Conservation (phyloP, 2,797 vertebrate genomes). For the Sylvia borin region DNA sequence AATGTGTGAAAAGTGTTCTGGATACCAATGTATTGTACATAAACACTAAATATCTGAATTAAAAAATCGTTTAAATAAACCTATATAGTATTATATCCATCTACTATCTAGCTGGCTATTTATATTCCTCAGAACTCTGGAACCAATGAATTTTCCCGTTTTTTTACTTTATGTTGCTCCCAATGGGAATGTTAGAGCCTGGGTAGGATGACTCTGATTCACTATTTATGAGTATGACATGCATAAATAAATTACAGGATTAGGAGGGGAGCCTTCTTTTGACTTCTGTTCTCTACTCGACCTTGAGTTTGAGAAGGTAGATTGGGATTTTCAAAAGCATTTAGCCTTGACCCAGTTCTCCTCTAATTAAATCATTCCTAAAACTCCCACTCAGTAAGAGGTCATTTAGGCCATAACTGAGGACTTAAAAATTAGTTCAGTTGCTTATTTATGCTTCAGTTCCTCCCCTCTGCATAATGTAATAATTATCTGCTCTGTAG, state of each 20-base stretch:
- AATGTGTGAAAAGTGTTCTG: neutral
- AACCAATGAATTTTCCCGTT: neutral
- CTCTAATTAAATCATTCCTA: slow-evolving; percentile 47
- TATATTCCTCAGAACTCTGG: neutral
- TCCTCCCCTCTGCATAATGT: slow-evolving; percentile 20
- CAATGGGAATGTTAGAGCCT: neutral
- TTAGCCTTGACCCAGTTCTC: slow-evolving; percentile 51
- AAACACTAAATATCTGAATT: neutral
- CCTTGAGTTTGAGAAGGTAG: slow-evolving; percentile 4
- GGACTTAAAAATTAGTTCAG: slow-evolving; percentile 43
- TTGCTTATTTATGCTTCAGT: slow-evolving; percentile 55
- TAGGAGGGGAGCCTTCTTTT: neutral
- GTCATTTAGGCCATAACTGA: slow-evolving; percentile 6
- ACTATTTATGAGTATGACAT: neutral
- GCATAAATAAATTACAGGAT: neutral
- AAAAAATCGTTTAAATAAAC: neutral
- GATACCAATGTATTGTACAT: neutral
- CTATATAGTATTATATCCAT: neutral
- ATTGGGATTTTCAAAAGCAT: neutral
- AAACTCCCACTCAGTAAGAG: slow-evolving; percentile 37
- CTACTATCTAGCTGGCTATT: neutral
- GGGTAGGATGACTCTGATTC: neutral
- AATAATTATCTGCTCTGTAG: slow-evolving; percentile 43
- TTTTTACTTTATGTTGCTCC: neutral
- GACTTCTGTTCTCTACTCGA: neutral